A percentile compares a stretch with the other conserved stretches of the same genome.
Conservation (phyloP, 2,113 vertebrate genomes). For the Hypanus sabinus region DNA sequence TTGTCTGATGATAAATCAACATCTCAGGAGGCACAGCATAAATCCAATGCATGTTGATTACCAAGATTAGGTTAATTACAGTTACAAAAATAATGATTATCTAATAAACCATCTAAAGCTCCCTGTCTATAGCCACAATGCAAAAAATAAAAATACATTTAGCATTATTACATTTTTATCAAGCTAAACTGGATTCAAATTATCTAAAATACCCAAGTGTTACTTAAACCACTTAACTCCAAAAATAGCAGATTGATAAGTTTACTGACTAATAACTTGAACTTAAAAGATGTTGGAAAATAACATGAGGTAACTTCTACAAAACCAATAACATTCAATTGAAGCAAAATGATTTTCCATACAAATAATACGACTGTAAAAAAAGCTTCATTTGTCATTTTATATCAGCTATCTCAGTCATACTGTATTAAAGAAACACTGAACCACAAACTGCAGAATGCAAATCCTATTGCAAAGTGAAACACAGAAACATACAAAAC, state of each 20-base stretch:
- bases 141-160: not conserved
- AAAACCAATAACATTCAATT: not conserved
- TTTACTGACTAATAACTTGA: not conserved
- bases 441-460: not conserved
- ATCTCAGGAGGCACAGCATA: not conserved
- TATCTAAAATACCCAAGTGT: not conserved
- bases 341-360: not conserved
- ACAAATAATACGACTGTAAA: not conserved
- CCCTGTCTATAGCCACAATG: not conserved
- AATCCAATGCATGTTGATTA: not conserved
- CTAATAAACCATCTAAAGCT: not conserved
- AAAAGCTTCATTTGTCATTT: not conserved
- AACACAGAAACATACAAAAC: too few relatives aligned
- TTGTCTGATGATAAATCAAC: not conserved
- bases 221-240: not conserved
- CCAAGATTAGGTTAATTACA: not conserved
- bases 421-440: not conserved
- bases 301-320: not conserved
- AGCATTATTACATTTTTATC: not conserved
- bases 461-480: not conserved
- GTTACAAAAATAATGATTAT: not conserved
- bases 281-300: not conserved
- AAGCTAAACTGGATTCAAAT: too few relatives aligned
- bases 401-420: not conserved
- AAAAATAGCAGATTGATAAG: not conserved